Evolutionary conservation across 2,113 vertebrate genomes (phyloP), one percentile per base, ranked within the genome.

Genomic region (Zootoca vivipara): DNA sequence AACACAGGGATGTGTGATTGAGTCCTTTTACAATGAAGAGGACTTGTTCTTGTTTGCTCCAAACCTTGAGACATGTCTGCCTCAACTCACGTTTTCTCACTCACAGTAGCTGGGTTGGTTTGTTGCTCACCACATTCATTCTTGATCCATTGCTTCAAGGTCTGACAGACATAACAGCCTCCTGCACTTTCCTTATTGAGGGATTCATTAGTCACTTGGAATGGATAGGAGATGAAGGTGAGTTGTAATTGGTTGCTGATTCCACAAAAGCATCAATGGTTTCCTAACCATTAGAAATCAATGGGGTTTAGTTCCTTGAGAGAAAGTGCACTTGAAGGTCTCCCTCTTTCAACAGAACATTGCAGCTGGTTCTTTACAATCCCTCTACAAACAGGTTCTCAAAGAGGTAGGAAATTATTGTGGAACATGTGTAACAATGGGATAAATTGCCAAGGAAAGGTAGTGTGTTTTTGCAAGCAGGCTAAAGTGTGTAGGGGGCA

Each of bases 391-490:
- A 28, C 5, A 38, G 24, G 40, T 35, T 85, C 15, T 8, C 65
- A 83, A 16, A 46, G 7, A 58, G n/a, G 58, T 73, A 75, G 62
- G 0, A 1, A 26, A 1, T 0, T n/a, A 52, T 74, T 64, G 12
- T 22, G 73, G 5, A 70, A 20, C 7, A 58, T 33, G 4, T 12
- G 7, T 5, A 8, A 28, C 0, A 0, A 0, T 7, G 74, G 12
- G 28, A 24, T 2, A 62, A 75, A 46, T 87, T 82, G 52, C 35
- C 72, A 74, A 73, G 79, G 26, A 33, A 67, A 30, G n/a, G 70
- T 42, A 64, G 46, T 18, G 52, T 30, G 28, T 2, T n/a, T 0
- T 0, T 20, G 69, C 15, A 65, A 26, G 0, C 4, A 2, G 15
- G 22, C 58, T 85, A 35, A 30, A 42, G 0, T 0, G 13, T 38